These are phyloP conservation scores for Lordiphosa clarofinis DNA, from an alignment of 1,140 invertebrate species.

Conservation along the genomic window DNA sequence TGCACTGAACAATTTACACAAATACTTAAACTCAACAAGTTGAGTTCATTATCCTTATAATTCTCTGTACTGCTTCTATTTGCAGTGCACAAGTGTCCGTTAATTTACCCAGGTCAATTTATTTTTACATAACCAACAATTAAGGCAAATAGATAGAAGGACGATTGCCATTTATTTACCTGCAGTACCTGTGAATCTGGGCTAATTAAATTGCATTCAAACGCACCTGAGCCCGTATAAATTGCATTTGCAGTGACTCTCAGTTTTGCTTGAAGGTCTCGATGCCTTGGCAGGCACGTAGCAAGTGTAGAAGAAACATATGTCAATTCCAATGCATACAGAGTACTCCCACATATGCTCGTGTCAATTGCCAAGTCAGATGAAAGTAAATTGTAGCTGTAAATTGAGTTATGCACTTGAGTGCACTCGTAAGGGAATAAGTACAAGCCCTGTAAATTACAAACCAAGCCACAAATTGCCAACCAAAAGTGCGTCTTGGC, in stretches of 20 bases:
- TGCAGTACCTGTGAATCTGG: constrained; percentile 49
- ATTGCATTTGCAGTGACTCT: constrained; percentile 28
- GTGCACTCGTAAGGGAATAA: constrained; percentile 28
- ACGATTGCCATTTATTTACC: constrained; percentile 68
- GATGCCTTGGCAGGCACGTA: constrained; percentile 22
- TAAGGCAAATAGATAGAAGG: constrained; percentile 26
- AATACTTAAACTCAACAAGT: background rate
- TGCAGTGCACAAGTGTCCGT: constrained; percentile 26
- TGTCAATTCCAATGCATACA: constrained; percentile 35
- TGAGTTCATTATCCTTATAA: constrained; percentile 30
- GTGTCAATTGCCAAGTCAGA: constrained; percentile 40
- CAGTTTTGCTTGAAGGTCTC: background rate
- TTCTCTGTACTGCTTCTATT: constrained; percentile 15
- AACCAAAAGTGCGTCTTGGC: constrained; percentile 10
- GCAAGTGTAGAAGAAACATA: constrained; percentile 40
- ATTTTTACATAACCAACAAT: constrained; percentile 33
- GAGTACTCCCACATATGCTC: constrained; percentile 48
- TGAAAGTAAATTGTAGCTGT: constrained; percentile 16
- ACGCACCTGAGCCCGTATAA: constrained; percentile 52
- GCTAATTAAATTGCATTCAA: constrained; percentile 71
- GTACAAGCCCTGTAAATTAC: constrained; percentile 52
- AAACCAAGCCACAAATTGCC: constrained; percentile 19
- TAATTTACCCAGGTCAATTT: constrained; percentile 43
- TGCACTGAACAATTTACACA: background rate
- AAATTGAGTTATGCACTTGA: constrained; percentile 59